Evolutionary conservation across 2,797 vertebrate species (phyloP), one percentile per base, ranked within the genome.

Genomic region (Lacerta agilis): DNA sequence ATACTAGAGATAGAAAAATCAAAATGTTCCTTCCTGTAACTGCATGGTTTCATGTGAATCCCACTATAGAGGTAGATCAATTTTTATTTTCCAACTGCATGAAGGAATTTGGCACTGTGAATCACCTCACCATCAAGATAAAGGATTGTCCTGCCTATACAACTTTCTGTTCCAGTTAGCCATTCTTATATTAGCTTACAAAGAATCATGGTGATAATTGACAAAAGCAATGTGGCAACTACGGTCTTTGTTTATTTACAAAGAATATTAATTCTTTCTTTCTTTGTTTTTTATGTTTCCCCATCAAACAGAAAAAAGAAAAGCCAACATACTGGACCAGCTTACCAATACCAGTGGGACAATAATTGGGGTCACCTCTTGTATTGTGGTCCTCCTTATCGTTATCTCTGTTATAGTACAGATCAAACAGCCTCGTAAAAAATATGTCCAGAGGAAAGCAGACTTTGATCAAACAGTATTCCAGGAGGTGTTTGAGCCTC

Each of bases 351-450:
- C 98, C 91, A 99, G 99, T 72, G 98, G 98, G 90, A 99, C 98
- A 90, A 98, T 99, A 87, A 99, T 99, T 82, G 99, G 99, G 2
- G 98, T 99, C 88, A 98, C 98, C 49, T 99, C 98, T 95, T 99
- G 99, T 97, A 97, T 99, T 90, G 99, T 99, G 90, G 97, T 99
- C 95, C 97, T 99, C 95, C 98, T 99, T 85, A 98, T 99, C 93
- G 97, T 98, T 92, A 94, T 99, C 93, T 99, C 99, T 18, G 97
- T 99, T 92, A 97, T 99, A 85, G 99, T 99, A 91, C 99, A 99
- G 96, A 98, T 99, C 96, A 99, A 99, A 95, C 99, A 99, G 97
- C 99, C 99, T 61, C 98, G 99, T 88, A 99, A 99, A 95, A 99
- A 99, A 96, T 99, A 99, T 94, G 97, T 99, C 92, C 97, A 98